Base-by-base conservation (phyloP, 1,140 invertebrate species). In the Caenorhabditis inopinata region DNA sequence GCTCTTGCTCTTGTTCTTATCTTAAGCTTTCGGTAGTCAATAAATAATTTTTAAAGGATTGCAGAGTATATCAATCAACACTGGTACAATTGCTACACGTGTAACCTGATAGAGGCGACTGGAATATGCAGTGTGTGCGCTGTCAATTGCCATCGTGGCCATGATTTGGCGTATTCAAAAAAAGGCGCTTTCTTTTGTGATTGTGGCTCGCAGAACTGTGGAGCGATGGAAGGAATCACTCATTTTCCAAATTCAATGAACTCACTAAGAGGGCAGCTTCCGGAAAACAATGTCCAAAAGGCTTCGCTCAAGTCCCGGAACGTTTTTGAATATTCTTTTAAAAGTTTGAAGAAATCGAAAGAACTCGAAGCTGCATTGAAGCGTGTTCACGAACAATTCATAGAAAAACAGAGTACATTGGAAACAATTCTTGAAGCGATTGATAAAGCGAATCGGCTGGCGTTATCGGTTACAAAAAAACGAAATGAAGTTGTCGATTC, bases 161-260 rank as follows among this genome's bases (percentile, higher is more conserved):
- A 98, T 89, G 96, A 98, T 88, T 92, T 99, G 0, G 96, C 95
- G 0, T 98, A 98, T 89, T 94, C 96, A 21, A 99, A 98, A 89
- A 96, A 94, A 89, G 96, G 96, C 2, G 97, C 96, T 83, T 99
- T 99, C 91, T 98, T 98, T 90, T 99, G 96, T 89, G 96, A 99
- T 89, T 99, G 96, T 90, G 96, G 96, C 3, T 96, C 95, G 1
- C 47, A 68, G 27, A 18, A 29, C 4, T 81, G 80, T 51, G 42
- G 2, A 16, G 23, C 7, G 96, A 96, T 89, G 94, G 96, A 82
- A 95, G 96, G 88, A 92, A 92, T 35, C 0, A n/a, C 32, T 18
- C 51, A 80, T 35, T 18, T 85, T 91, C 92, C 9, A 91, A 92
- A 83, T 89, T 87, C 16, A 38, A 42, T 45, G 14, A 81, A 78